A percentile compares a stretch with the other conserved stretches of the same genome.
Conservation (phyloP, 2,888 invertebrate species). For the Syritta pipiens region DNA sequence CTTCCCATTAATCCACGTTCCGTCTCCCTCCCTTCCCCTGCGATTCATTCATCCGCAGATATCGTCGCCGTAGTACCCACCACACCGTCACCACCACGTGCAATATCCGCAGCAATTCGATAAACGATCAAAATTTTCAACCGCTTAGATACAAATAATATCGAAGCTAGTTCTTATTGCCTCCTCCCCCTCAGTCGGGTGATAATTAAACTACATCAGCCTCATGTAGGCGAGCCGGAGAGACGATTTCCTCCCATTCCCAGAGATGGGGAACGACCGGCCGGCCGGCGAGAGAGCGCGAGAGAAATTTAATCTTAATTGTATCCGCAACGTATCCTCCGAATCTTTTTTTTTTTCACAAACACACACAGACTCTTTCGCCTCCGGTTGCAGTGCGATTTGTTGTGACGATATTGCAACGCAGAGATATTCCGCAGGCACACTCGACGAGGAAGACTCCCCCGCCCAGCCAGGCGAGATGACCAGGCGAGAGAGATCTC, state of each 20-base stretch:
- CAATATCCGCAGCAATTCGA: too few species aligned
- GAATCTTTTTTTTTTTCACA: constrained; percentile 42
- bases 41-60: too few species aligned
- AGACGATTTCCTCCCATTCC: constrained; percentile 60
- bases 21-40: too few species aligned
- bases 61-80: too few species aligned
- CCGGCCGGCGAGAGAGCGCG: constrained; percentile 41
- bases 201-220: constrained; percentile 69
- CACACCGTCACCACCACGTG: too few species aligned
- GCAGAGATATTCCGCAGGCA: constrained; percentile 50
- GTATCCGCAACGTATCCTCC: constrained; percentile 63
- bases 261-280: constrained; percentile 9
- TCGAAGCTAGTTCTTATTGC: constrained; percentile 4
- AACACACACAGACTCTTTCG: constrained; percentile 34
- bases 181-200: constrained; percentile 33
- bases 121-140: too few species aligned
- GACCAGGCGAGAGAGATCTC: constrained; percentile 37
- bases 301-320: constrained; percentile 70
- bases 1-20: too few species aligned
- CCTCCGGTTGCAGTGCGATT: constrained; percentile 57
- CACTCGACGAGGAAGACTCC: too few species aligned
- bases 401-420: constrained; percentile 53
- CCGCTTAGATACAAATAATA: constrained; percentile 18
- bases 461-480: constrained; percentile 30
- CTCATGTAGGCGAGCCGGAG: constrained; percentile 59